Evolutionary conservation across 1,140 invertebrate species (phyloP), one percentile per base, ranked within the genome.

Genomic region (Kradibia gibbosae): DNA sequence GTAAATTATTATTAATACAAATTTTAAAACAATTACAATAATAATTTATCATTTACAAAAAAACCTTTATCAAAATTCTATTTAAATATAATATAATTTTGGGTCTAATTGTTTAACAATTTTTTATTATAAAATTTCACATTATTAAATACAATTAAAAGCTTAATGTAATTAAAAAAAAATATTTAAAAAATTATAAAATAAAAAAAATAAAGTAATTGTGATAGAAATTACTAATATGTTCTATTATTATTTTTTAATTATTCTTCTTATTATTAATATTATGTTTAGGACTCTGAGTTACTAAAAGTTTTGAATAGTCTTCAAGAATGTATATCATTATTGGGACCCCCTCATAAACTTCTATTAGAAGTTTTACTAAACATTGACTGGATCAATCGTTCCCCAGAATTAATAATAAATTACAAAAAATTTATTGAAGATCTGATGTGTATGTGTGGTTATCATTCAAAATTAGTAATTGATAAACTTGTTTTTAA

Each of bases 391-490:
- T 95, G 94, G 94, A 90, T 86, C 3, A 90, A 91, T 62, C 85
- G 92, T 36, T 89, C 86, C 62, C 28, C 83, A n/a, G 89, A 92
- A 81, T 90, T 92, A 28, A 90, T 92, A 22, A 84, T 87, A 65
- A 91, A 91, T 57, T 95, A 93, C 85, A 92, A 93, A 83, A 91
- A 91, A 71, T 95, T 95, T 86, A 84, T 94, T 28, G 88, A 93
- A 73, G 93, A 95, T 89, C 88, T 95, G 78, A 90, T 94, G 80
- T 92, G 93, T 78, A 92, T 93, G 25, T 94, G 95, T 77, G 93
- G 92, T 83, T 92, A 93, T 86, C 93, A 95, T 88, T 91, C 92
- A 70, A 93, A 93, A 84, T 89, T 91, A 83, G 92, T 93, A 8
- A 91, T 95, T 78, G 90, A 92, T 76, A 93, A 92, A 83, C 89